Evolutionary conservation across 2,113 vertebrate genomes (phyloP).

Genomic region (Perognathus longimembris): DNA sequence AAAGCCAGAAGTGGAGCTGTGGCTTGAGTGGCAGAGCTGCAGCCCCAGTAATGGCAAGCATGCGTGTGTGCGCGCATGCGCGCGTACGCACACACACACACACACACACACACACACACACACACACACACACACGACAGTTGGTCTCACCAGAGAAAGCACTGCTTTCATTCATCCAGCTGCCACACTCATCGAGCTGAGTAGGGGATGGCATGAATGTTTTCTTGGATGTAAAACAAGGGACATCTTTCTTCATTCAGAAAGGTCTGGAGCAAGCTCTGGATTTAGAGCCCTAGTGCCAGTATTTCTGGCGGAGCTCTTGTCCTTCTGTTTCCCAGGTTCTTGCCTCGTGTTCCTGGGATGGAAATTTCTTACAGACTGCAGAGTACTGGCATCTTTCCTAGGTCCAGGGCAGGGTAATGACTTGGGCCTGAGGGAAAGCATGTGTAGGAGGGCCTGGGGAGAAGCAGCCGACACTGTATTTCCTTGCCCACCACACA

Average conservation of each 20-base stretch:
- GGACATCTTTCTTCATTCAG: background rate
- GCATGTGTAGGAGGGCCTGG: background rate
- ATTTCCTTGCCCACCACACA: background rate
- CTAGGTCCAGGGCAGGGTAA: background rate
- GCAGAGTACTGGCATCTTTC: background rate
- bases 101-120: no score
- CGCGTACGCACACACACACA: no score
- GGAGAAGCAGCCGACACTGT: background rate
- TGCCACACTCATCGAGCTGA: no score
- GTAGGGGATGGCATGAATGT: background rate
- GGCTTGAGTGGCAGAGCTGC: background rate
- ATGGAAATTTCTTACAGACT: slow-evolving; percentile 21
- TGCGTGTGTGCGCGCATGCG: no score
- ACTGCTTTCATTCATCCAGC: background rate
- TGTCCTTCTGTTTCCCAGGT: background rate
- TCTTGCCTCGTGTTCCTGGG: background rate
- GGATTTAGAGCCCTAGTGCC: background rate
- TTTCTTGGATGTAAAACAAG: background rate
- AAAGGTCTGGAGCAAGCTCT: background rate
- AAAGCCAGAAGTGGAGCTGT: background rate
- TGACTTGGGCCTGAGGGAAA: background rate
- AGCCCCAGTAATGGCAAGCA: no score
- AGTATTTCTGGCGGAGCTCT: background rate
- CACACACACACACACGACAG: no score
- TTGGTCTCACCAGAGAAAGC: background rate